Evolutionary conservation across 2,113 vertebrate species (phyloP).

Genomic region (Alosa alosa): DNA sequence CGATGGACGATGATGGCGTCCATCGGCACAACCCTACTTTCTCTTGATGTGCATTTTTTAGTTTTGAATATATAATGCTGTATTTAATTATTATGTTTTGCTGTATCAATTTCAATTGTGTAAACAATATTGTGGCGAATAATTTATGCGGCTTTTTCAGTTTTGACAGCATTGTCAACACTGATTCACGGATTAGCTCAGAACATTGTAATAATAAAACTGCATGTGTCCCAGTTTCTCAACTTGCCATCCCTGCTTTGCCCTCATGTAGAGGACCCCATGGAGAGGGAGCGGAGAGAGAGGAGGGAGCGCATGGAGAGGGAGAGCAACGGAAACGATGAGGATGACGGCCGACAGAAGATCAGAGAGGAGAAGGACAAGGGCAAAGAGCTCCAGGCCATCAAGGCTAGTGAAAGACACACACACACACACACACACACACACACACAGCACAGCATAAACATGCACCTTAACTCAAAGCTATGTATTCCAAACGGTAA

Average conservation of each 20-base stretch:
- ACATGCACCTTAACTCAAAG: no score
- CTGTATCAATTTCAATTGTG: no score
- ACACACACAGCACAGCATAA: not conserved
- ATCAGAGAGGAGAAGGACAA: slow-evolving; percentile 97
- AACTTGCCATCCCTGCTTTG: not conserved
- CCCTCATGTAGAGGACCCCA: slow-evolving; percentile 84
- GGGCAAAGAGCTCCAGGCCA: slow-evolving; percentile 91
- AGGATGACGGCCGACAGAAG: slow-evolving; percentile 90
- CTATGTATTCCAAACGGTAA: not conserved
- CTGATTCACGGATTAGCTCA: no score
- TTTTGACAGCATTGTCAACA: not conserved
- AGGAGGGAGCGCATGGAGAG: slow-evolving; percentile 91
- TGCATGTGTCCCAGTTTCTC: not conserved
- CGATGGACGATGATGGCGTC: no score
- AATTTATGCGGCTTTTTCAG: not conserved
- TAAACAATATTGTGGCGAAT: not conserved
- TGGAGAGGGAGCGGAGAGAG: slow-evolving; percentile 89
- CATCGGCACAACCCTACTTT: no score
- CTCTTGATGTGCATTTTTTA: no score
- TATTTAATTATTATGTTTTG: no score
- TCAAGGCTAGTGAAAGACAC: slow-evolving; percentile 76
- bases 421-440: not conserved
- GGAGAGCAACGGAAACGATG: slow-evolving; percentile 92
- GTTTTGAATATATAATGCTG: no score
- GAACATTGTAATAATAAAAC: not conserved